Base-by-base conservation (phyloP, 2,113 vertebrate genomes). In the Tamias sibiricus region DNA sequence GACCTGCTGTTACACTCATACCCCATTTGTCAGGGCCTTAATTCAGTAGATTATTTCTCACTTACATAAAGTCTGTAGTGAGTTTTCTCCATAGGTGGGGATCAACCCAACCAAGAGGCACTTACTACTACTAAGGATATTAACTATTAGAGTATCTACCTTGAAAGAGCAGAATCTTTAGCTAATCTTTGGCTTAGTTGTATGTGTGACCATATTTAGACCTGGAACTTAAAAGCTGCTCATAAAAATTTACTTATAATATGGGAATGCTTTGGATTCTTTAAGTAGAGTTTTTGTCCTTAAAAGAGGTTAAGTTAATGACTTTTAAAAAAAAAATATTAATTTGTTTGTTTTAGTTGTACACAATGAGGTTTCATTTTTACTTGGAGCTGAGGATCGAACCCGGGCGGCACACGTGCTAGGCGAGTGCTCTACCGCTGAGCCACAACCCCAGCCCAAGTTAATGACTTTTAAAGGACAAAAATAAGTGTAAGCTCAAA, bases 151-250 rank as follows among this genome's bases (percentile, higher is more conserved):
- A 49, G 6, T 71, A 68, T 19, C 47, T 79, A 62, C 44, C 20
- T 84, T 74, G 71, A 71, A 76, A 96, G 79, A 92, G 80, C 62
- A 79, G 47, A 69, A 54, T 75, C 69, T 69, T 90, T 32, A 93
- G 75, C 44, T 49, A 44, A 66, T 35, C 37, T 35, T 82, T 72
- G 66, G 16, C 11, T 94, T 90, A 80, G 76, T 69, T 1, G 5
- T 94, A 77, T 35, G 30, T 90, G 24, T 57, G n/a, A 83, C 6
- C 35, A 11, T 49, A 42, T 74, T 86, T 79, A 84, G 72, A 32
- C 40, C 19, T 32, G 42, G 66, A 88, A 35, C 20, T 64, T 72
- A 95, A 82, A 88, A 88, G 40, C 30, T 82, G 24, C 49, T 82
- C 20, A 37, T 44, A 72, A 66, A 62, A 62, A 69, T 54, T 35